Conservation (phyloP, 2,888 invertebrate species). For the Germaria angustata region DNA sequence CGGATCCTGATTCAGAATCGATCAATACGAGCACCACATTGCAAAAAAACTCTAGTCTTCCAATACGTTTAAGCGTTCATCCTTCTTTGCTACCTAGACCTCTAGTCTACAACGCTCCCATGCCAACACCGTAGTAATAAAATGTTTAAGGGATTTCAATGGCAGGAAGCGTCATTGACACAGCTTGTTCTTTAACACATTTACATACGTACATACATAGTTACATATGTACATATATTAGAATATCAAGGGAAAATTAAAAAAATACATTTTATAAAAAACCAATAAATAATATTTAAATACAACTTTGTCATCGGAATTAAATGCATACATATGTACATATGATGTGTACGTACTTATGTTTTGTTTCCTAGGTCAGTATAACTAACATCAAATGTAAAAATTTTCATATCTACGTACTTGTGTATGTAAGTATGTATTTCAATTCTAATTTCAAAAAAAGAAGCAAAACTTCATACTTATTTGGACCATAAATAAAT, state of each 20-base stretch:
- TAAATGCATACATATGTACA: neutral
- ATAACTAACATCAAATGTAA: slow-evolving; percentile 29
- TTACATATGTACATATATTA: no score
- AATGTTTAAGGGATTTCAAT: neutral
- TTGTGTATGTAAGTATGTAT: neutral
- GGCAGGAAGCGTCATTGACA: no score
- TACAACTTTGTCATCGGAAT: slow-evolving; percentile 42
- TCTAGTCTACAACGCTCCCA: slow-evolving; percentile 42
- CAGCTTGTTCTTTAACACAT: no score
- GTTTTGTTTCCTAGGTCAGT: slow-evolving; percentile 54
- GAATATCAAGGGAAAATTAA: no score
- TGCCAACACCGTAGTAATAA: slow-evolving; percentile 53
- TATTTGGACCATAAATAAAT: neutral
- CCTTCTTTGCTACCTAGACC: slow-evolving; percentile 60
- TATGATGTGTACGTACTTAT: no score
- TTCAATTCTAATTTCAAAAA: neutral
- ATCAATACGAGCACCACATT: slow-evolving; percentile 71
- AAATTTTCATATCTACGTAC: neutral
- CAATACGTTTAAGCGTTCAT: slow-evolving; percentile 38
- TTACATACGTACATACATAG: no score
- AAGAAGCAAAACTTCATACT: neutral
- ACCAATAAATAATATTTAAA: slow-evolving; percentile 38
- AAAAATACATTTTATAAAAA: slow-evolving; percentile 7
- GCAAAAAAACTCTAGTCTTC: slow-evolving; percentile 63
- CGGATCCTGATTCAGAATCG: slow-evolving; percentile 74